Evolutionary conservation across 2,797 vertebrate genomes (phyloP).

Genomic region (Poeciliopsis turneri): DNA sequence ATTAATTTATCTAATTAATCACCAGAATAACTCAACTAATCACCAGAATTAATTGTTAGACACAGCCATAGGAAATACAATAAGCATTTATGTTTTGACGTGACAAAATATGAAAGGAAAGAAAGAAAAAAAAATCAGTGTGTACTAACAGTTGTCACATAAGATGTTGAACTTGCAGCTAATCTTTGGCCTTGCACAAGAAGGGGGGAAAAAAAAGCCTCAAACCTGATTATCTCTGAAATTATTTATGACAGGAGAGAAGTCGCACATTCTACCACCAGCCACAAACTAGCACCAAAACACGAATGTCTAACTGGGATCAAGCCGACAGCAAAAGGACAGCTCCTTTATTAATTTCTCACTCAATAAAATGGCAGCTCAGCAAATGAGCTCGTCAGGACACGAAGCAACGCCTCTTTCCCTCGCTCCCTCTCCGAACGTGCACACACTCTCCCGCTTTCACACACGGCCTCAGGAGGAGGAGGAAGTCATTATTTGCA

Average conservation of each 20-base stretch:
- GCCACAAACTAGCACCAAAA: not conserved
- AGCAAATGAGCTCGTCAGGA: conserved; percentile 47
- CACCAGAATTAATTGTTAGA: too few species aligned
- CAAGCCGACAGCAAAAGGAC: conserved; percentile 15
- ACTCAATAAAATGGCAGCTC: conserved; percentile 27
- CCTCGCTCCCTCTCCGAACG: conserved; percentile 28
- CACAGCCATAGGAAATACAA: not conserved
- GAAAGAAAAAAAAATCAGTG: not conserved
- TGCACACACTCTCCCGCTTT: conserved; percentile 9
- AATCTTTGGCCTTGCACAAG: not conserved
- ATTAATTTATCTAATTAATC: too few species aligned
- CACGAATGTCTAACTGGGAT: not conserved
- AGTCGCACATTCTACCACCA: conserved; percentile 15
- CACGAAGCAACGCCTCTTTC: conserved; percentile 43
- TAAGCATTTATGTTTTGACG: not conserved
- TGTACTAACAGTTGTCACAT: not conserved
- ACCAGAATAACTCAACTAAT: too few species aligned
- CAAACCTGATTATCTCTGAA: not conserved
- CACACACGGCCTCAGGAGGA: conserved; percentile 6
- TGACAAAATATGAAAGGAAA: not conserved
- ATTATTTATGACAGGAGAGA: conserved; percentile 13
- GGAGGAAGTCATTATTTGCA: conserved; percentile 36
- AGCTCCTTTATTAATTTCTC: conserved; percentile 27
- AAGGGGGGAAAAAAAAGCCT: not conserved
- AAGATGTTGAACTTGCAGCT: not conserved